Conservation (phyloP, 2,113 vertebrate species). For the Cyprinus carpio region DNA sequence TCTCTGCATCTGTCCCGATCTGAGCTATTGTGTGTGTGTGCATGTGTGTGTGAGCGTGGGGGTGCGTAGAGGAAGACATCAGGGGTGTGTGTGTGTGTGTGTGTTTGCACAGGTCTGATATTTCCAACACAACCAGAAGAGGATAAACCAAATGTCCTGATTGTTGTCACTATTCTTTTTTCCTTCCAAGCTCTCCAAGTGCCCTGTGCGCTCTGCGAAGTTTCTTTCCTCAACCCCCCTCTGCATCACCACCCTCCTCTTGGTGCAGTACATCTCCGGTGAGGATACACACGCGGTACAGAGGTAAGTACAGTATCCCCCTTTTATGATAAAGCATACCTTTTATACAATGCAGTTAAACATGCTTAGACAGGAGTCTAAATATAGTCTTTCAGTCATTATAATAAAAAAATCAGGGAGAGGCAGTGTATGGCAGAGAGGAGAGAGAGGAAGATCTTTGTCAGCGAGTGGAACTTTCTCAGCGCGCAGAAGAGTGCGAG, state of each 20-base stretch:
- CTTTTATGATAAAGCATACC: not conserved
- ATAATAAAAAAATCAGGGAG: not conserved
- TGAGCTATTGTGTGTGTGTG: slow-evolving; percentile 43
- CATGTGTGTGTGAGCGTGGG: slow-evolving; percentile 28
- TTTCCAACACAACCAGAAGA: slow-evolving; percentile 22
- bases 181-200: slow-evolving; percentile 21
- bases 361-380: not conserved
- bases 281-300: slow-evolving; percentile 36
- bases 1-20: slow-evolving; percentile 50
- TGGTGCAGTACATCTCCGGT: slow-evolving; percentile 53
- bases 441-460: not conserved
- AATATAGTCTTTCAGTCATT: not conserved
- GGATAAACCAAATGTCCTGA: slow-evolving; percentile 41
- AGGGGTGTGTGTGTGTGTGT: slow-evolving; percentile 29
- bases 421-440: not conserved
- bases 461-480: slow-evolving; percentile 51
- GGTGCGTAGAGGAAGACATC: slow-evolving; percentile 5
- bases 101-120: not conserved
- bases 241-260: slow-evolving; percentile 29
- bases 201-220: slow-evolving; percentile 48
- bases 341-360: not conserved
- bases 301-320: slow-evolving; percentile 38
- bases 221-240: slow-evolving; percentile 19
- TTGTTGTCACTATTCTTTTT: slow-evolving; percentile 7
- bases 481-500: slow-evolving; percentile 36